These are phyloP conservation scores for Pagrus major DNA, from an alignment of 2,113 vertebrate genomes.

Conservation along the genomic window DNA sequence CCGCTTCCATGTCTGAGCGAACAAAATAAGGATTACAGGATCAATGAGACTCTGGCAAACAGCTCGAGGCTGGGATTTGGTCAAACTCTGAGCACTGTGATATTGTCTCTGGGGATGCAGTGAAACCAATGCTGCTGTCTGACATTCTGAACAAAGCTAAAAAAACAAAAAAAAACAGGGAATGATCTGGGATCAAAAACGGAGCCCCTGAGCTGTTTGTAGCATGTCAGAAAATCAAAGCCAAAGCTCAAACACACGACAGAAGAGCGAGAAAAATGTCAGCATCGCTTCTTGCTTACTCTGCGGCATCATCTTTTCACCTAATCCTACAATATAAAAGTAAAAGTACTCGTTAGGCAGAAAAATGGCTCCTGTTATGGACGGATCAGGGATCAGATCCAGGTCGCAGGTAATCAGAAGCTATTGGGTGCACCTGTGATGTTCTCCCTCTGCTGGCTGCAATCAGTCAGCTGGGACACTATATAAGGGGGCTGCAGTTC, in stretches of 20 bases:
- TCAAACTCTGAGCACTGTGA: constrained; percentile 41
- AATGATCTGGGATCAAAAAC: constrained; percentile 24
- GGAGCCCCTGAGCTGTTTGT: constrained; percentile 25
- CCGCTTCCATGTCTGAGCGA: constrained; percentile 65
- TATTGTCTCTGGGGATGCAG: constrained; percentile 30
- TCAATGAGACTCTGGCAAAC: constrained; percentile 59
- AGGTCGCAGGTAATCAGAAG: too few relatives aligned
- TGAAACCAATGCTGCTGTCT: constrained; percentile 25
- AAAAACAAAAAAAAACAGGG: constrained; percentile 2
- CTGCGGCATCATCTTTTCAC: neutral
- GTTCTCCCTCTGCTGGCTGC: too few relatives aligned
- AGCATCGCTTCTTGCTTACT: neutral
- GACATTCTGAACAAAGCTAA: constrained; percentile 53
- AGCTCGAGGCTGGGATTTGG: constrained; percentile 52
- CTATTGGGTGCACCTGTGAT: too few relatives aligned
- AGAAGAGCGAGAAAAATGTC: neutral
- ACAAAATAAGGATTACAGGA: constrained; percentile 73
- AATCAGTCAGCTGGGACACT: too few relatives aligned
- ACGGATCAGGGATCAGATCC: too few relatives aligned
- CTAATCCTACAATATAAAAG: neutral
- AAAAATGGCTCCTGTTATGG: too few relatives aligned
- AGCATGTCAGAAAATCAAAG: constrained; percentile 12
- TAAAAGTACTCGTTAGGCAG: neutral
- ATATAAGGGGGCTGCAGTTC: too few relatives aligned
- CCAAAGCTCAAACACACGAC: neutral